phyloP scores from a whole-genome alignment of 2,797 vertebrate genomes.

The Hyperoplus immaculatus region DNA sequence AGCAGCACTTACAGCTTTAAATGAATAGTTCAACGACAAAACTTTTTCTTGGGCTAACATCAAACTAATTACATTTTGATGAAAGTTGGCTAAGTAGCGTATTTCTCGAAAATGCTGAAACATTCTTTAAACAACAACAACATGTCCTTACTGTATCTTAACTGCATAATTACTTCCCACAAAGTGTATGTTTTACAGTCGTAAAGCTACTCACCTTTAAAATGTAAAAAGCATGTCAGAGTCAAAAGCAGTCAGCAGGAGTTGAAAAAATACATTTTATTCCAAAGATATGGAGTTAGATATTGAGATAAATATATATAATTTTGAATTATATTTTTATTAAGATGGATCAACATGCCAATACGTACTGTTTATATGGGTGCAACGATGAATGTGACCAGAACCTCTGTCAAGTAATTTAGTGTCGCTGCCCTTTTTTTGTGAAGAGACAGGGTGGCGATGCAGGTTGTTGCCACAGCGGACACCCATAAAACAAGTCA shows the following conservation, averaged over 20 bases:
- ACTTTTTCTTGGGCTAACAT: background rate
- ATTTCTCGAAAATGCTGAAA: background rate
- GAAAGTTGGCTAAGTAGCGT: background rate
- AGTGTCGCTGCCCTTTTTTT: slow-evolving; percentile 61
- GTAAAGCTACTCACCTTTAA: slow-evolving; percentile 29
- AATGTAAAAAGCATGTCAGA: slow-evolving; percentile 17
- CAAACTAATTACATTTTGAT: background rate
- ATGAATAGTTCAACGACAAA: background rate
- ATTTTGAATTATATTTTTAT: background rate
- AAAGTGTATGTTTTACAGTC: slow-evolving; percentile 38
- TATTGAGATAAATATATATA: background rate
- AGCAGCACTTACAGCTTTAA: background rate
- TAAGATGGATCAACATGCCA: background rate
- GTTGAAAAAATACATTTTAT: slow-evolving; percentile 11
- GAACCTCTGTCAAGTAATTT: slow-evolving; percentile 43
- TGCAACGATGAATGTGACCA: slow-evolving; percentile 51
- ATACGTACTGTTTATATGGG: slow-evolving; percentile 16
- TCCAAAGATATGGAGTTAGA: background rate
- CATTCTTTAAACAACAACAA: background rate
- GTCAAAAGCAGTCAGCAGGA: slow-evolving; percentile 12
- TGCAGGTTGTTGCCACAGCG: slow-evolving; percentile 60
- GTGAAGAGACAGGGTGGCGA: slow-evolving; percentile 65
- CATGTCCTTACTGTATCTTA: slow-evolving; percentile 10
- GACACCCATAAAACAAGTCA: slow-evolving; percentile 67
- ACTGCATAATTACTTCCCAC: slow-evolving; percentile 28